Evolutionary conservation across 1,140 invertebrate species (phyloP), one percentile per base, ranked within the genome.

Genomic region (Drosophila setifemur): DNA sequence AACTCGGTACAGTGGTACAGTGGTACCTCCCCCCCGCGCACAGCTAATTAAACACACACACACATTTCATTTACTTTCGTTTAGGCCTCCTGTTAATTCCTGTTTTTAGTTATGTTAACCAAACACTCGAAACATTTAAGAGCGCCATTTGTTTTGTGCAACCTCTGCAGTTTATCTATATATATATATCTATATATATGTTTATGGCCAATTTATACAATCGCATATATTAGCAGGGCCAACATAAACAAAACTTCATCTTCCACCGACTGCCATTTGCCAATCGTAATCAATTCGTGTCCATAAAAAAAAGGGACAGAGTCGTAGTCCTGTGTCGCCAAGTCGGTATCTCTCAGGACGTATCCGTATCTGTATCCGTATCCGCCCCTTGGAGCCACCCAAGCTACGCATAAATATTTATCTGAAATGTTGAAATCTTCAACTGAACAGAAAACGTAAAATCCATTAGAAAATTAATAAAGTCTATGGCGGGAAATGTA

Each of bases 381-480:
- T 45, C 67, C 60, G 60, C 52, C 58, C 54, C 7, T 12, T 50
- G 50, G 35, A 52, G 50, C 45, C 52, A 49, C 19, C 48, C 63
- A 45, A 64, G 5, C 49, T 35, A 35, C 39, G 76, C 76, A 86
- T 86, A 86, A 86, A 86, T 86, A 82, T 87, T 81, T 86, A 82
- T 81, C 75, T 66, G 63, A 79, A 79, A 68, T 86, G 81, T 81
- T 72, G 55, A 85, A 85, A 86, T 87, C 82, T 87, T 81, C 75
- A 81, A 76, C 60, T 76, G 72, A 68, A n/a, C n/a, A 76, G 72
- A 73, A 70, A 87, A 86, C 76, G 76, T 87, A 81, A 88, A 88
- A 88, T 88, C 85, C 85, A 88, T 88, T 88, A 88, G 85, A 88
- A 88, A 88, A 88, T 88, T 88, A 88, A 88, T 88, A 88, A 88